phyloP scores from a whole-genome alignment of 92 coral and sea anemone species.

The Hydrozoanthus gracilis region DNA sequence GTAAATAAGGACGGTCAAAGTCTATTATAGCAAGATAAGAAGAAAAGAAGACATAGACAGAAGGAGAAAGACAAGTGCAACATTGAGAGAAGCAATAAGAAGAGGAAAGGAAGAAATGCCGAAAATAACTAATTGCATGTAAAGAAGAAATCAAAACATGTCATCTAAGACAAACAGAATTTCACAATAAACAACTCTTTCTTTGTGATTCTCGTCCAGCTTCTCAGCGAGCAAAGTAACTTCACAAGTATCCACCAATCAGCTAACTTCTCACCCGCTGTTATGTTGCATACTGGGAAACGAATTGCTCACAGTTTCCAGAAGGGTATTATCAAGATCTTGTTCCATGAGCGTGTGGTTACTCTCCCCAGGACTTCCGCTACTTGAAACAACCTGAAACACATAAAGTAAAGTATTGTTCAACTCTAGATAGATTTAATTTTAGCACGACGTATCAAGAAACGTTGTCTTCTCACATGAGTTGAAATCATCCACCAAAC shows the following conservation, averaged over 20 bases:
- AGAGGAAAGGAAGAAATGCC: neutral
- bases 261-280: slow-evolving; percentile 8
- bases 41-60: too few relatives aligned
- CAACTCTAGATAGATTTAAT: neutral
- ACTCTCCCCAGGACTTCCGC: slow-evolving; percentile 48
- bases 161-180: neutral
- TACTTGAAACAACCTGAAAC: slow-evolving; percentile 52
- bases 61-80: too few relatives aligned
- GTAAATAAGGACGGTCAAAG: too few relatives aligned
- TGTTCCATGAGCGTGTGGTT: slow-evolving; percentile 62
- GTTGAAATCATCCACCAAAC: too few relatives aligned
- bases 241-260: neutral
- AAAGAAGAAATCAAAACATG: neutral
- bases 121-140: neutral
- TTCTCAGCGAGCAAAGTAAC: too few relatives aligned
- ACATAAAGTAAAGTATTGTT: neutral
- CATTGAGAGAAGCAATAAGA: neutral
- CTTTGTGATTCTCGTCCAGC: too few relatives aligned
- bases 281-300: slow-evolving; percentile 25
- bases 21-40: too few relatives aligned
- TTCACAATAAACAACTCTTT: neutral
- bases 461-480: too few relatives aligned
- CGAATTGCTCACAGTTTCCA: slow-evolving; percentile 25
- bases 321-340: slow-evolving; percentile 63
- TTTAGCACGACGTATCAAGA: neutral